These are phyloP conservation scores for Dufourea novaeangliae DNA, from an alignment of 1,140 invertebrate genomes.

Conservation along the genomic window DNA sequence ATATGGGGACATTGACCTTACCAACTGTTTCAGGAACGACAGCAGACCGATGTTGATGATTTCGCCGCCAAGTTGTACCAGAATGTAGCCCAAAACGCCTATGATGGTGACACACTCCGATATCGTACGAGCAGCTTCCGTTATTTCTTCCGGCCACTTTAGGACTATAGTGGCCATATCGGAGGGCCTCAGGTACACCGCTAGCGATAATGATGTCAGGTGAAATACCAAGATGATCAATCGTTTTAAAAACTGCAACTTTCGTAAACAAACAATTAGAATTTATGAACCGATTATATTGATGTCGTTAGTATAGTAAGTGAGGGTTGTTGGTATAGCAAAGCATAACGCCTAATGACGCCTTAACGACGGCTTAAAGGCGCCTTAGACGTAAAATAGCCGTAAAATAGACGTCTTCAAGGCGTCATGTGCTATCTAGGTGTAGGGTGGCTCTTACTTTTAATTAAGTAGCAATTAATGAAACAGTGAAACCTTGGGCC, in stretches of 20 bases:
- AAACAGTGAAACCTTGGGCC: no score
- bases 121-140: conserved; percentile 78
- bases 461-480: no score
- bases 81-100: conserved; percentile 93
- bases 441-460: no score
- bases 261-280: conserved; percentile 47
- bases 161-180: conserved; percentile 82
- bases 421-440: no score
- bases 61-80: conserved; percentile 96
- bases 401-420: no score
- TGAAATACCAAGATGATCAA: conserved; percentile 93
- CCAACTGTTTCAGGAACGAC: conserved; percentile 96
- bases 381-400: no score
- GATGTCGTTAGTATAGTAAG: no score
- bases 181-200: conserved; percentile 92
- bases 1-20: no score
- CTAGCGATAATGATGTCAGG: conserved; percentile 92
- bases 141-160: conserved; percentile 82
- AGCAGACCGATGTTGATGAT: conserved; percentile 95
- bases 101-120: conserved; percentile 91
- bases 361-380: no score
- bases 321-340: no score
- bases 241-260: conserved; percentile 93
- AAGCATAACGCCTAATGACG: no score
- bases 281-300: no score